Evolutionary conservation across 2,888 invertebrate genomes (phyloP), one percentile per base, ranked within the genome.

Genomic region (Cylloceria caligata): DNA sequence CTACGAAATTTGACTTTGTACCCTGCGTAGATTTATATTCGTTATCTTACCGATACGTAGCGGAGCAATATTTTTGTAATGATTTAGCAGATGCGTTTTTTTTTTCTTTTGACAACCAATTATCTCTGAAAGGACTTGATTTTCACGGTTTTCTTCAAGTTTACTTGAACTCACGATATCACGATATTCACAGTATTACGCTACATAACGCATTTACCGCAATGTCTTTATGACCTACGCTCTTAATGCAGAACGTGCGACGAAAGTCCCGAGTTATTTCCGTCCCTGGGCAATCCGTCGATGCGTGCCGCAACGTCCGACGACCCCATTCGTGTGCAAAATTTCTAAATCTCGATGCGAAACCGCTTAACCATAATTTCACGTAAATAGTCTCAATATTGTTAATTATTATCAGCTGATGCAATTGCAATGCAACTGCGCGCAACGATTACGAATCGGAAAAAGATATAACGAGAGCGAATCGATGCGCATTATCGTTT

Each of bases 301-400:
- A 89, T 90, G 89, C 89, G 88, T 88, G 88, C 88, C 88, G 85
- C 83, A 86, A 89, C 88, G 89, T 89, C 84, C 90, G 88, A 90
- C 88, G 90, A 90, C 89, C 71, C 75, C 72, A 47, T 72, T 42
- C 72, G 74, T 71, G 67, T 57, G 74, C 68, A 74, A 75, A 74
- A 68, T 71, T 75, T 80, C 65, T 27, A 71, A 69, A 45, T 57
- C 74, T 52, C 30, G 47, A 9, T 27, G 36, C 6, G 13, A n/a
- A 52, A 69, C 42, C 34, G 42, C 11, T 36, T 65, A 16, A 64
- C 68, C 30, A 49, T 47, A 16, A 2, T 13, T 49, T 6, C 19
- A 65, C 21, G 5, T 13, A 30, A 36, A 60, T 4, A 45, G 3
- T 7, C 7, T 7, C 1, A 2, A 2, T 7, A 34, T 34, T n/a